Base-by-base conservation (phyloP, 2,888 invertebrate species). In the Hydrotaea diabolus region DNA sequence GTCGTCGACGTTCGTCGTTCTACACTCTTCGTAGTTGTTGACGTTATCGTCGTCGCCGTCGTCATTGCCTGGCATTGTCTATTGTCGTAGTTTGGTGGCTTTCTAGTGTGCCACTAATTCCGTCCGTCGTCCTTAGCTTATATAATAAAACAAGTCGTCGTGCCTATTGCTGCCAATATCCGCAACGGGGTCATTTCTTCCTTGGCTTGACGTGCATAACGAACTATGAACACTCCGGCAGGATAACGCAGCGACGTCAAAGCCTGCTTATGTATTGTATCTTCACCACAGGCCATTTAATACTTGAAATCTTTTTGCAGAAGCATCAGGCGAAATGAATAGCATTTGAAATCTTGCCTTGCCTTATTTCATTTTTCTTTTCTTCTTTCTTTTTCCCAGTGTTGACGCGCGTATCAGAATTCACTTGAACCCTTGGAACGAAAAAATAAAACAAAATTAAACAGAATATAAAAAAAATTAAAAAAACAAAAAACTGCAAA, bases 361-460 rank as follows among this genome's bases (percentile, higher is more conserved):
- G 26, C 36, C 19, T 31, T 31, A 62, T 31, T 62, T n/a, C 31
- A n/a, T 31, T 15, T 36, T 36, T 17, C 13, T 62, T 31, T n/a
- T 31, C 31, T 31, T 62, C 5, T 59, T n/a, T 11, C 19, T 21
- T 23, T 4, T 5, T 31, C n/a, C 62, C n/a, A 17, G 36, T 31
- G 15, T 62, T 62, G n/a, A 31, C 21, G 43, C 23, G 43, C n/a
- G 43, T 69, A 69, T 46, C 69, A 23, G 46, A 69, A 69, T 69
- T 43, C 43, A 69, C 43, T 69, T 69, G 69, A 69, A 69, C 69
- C 69, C 69, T 23, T 46, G 19, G 66, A 36, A 36, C n/a, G n/a
- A 39, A 39, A 64, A 66, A 43, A 17, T 23, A 69, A 15, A 13
- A 69, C 23, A 59, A 26, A 23, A 9, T 17, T 15, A 46, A 69